Evolutionary conservation across 2,888 invertebrate genomes (phyloP), one percentile per base, ranked within the genome.

Genomic region (Laothoe populi): DNA sequence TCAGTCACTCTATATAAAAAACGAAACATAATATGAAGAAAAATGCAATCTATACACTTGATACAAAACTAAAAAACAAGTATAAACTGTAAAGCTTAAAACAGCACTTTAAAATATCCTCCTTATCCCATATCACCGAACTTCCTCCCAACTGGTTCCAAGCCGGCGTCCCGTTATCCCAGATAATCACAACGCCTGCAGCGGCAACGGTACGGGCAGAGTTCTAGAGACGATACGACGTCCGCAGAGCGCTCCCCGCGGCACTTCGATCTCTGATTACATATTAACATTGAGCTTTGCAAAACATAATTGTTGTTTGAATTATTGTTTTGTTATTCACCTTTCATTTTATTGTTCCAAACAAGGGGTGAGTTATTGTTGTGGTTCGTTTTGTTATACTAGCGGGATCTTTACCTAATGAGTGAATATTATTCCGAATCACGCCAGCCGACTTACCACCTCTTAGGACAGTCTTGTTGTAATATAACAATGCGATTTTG

Each of bases 171-270:
- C 72, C 74, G 74, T 66, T 72, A 71, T 31, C 7, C 60, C 45
- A 66, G 70, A 66, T 73, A 64, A 72, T 74, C 66, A 23, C 57
- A 59, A 8, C n/a, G 71, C 68, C 65, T 2, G 16, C 19, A 68
- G 68, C 69, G 57, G 58, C 65, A 62, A 70, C 69, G 69, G 68
- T 53, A 59, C 10, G 16, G 62, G 62, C 61, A 69, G 61, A 70
- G 61, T 64, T 65, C 57, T 19, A 44, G 16, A 38, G 16, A 38
- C 38, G 38, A 44, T 44, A 44, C 44, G 44, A 44, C 63, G 69
- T 61, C 42, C 49, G 1, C 24, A 23, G 63, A 65, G 70, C 65
- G 66, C 57, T 19, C 53, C 42, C 31, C 23, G 45, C 19, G 38
- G 21, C 60, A 62, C 71, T 66, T 62, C 24, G 49, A 49, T 49